Percentiles rank a stretch among this genome's conserved stretches.
phyloP scores from a whole-genome alignment of 2,113 vertebrate genomes.

The Gallinago paraguaiae region DNA sequence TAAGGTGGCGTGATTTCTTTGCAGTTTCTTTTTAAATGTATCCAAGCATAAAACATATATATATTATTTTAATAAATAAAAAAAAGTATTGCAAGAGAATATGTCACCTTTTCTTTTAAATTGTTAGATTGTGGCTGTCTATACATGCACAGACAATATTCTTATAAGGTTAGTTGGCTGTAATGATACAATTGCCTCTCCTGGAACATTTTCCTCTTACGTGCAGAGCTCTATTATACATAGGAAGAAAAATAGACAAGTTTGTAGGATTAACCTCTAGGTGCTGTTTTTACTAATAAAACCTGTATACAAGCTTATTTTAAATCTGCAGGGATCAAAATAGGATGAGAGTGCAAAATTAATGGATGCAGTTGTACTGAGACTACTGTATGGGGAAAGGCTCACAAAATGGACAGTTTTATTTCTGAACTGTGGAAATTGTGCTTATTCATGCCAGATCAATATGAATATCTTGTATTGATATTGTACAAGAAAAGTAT shows the following conservation, averaged over 20 bases:
- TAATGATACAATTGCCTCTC: neutral
- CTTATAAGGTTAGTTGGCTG: neutral
- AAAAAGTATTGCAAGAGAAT: neutral
- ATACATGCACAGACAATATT: neutral
- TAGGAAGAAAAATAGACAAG: neutral
- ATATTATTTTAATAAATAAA: neutral
- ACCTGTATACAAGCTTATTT: neutral
- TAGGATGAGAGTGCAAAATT: neutral
- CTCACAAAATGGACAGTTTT: neutral
- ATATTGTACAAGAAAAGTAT: neutral
- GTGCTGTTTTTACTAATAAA: neutral
- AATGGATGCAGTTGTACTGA: neutral
- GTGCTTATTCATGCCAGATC: neutral
- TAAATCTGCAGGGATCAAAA: neutral
- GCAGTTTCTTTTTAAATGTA: neutral
- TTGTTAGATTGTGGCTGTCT: neutral
- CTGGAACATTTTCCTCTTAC: neutral
- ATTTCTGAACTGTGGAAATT: neutral
- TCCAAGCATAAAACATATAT: neutral
- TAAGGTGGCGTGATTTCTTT: slow-evolving; percentile 56
- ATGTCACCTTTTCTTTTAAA: neutral
- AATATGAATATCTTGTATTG: neutral
- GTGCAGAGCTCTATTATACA: neutral
- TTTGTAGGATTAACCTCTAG: neutral
- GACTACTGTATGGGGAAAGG: neutral